phyloP scores from a whole-genome alignment of 1,140 invertebrate species.

The Ephestia elutella region DNA sequence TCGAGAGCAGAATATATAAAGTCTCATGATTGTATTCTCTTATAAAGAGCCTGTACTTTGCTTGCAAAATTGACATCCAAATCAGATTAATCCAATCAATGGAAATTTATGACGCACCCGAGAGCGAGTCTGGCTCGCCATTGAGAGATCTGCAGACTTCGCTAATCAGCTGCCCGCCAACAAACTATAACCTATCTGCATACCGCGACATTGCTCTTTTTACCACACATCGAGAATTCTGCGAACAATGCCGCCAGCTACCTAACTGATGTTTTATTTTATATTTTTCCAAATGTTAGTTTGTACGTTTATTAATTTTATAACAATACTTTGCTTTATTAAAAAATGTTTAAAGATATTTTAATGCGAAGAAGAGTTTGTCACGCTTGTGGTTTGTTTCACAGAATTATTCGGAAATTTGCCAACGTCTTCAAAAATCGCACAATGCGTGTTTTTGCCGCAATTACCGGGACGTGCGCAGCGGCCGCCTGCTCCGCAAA shows the following conservation, averaged over 20 bases:
- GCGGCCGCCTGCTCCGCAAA: constrained; percentile 48
- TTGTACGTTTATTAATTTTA: background rate
- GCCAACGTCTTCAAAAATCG: constrained; percentile 62
- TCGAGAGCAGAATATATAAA: constrained; percentile 56
- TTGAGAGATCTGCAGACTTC: constrained; percentile 55
- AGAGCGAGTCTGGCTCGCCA: constrained; percentile 49
- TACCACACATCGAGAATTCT: constrained; percentile 15
- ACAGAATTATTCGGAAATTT: constrained; percentile 61
- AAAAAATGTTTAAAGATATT: constrained; percentile 2
- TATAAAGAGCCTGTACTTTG: constrained; percentile 66
- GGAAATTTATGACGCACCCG: constrained; percentile 74
- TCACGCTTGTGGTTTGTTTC: constrained; percentile 16
- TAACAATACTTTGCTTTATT: background rate
- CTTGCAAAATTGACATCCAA: constrained; percentile 72
- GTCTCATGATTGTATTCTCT: constrained; percentile 62
- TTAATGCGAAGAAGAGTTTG: constrained; percentile 8
- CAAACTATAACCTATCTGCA: constrained; percentile 44
- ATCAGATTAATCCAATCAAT: constrained; percentile 76
- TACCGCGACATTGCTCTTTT: constrained; percentile 26
- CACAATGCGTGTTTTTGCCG: constrained; percentile 61
- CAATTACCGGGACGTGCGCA: constrained; percentile 63
- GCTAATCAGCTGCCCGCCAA: constrained; percentile 58
- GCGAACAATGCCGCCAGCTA: constrained; percentile 11
- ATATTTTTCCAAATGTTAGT: constrained; percentile 3
- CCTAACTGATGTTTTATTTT: constrained; percentile 9